These are phyloP conservation scores for Rhipidura dahli DNA, from an alignment of 2,113 vertebrate genomes.

Conservation along the genomic window DNA sequence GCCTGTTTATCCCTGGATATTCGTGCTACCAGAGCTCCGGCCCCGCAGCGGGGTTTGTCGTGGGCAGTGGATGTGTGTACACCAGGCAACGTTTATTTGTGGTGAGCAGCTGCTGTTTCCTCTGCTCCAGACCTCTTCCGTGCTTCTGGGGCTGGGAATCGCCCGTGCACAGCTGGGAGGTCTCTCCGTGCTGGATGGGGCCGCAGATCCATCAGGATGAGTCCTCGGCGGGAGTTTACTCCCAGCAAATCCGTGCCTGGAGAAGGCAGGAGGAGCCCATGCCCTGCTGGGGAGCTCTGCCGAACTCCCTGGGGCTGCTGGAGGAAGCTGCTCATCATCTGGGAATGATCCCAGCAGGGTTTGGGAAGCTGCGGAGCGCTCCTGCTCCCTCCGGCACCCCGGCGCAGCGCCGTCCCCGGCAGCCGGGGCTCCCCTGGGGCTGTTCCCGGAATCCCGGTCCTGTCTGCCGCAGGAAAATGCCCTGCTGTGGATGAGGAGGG, in stretches of 20 bases:
- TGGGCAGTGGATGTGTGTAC: background rate
- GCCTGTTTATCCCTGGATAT: slow-evolving; percentile 21
- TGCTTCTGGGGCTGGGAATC: background rate
- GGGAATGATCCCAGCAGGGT: background rate
- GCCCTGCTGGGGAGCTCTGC: background rate
- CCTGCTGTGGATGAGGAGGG: background rate
- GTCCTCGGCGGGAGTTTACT: rapidly evolving
- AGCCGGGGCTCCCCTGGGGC: background rate
- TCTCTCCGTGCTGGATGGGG: rapidly evolving
- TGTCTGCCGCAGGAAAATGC: background rate
- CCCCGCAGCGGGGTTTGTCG: background rate
- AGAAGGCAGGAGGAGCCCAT: background rate
- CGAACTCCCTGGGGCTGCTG: background rate
- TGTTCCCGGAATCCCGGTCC: background rate
- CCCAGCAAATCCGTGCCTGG: background rate
- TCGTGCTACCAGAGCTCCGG: background rate
- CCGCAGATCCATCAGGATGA: rapidly evolving
- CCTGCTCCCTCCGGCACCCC: background rate
- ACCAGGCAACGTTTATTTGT: background rate
- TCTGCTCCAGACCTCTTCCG: background rate
- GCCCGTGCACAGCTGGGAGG: background rate
- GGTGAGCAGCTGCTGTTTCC: slow-evolving; percentile 11
- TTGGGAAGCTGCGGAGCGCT: background rate
- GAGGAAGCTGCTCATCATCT: background rate
- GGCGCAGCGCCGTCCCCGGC: rapidly evolving